Base-by-base conservation (phyloP, 2,888 invertebrate species). In the Nezara viridula region DNA sequence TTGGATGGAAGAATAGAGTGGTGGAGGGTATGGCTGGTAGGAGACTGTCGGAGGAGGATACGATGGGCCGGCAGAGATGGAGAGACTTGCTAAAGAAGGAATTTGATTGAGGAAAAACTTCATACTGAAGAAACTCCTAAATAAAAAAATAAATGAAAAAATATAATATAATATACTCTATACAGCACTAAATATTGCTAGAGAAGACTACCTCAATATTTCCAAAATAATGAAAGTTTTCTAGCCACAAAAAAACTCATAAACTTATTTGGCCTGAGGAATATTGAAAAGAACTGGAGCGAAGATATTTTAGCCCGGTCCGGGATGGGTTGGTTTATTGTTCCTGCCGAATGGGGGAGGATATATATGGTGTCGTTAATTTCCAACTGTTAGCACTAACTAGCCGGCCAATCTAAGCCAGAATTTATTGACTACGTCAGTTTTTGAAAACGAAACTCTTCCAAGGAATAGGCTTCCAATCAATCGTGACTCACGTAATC, bases 331-430 rank as follows among this genome's bases (percentile, higher is more conserved):
- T 0, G 5, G 81, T 81, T 81, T 81, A 47, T 81, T 81, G 40
- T 47, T 47, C 44, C 40, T 7, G 24, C n/a, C n/a, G n/a, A n/a
- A n/a, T n/a, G 32, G 10, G 21, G 5, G 40, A 7, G 24, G 81
- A 44, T 81, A 81, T 81, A 81, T 44, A 81, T 24, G 81, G 47
- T 81, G 44, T 47, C 81, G 47, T 81, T 81, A 81, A 81, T 81
- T 81, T n/a, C 44, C 44, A 2, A 44, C 81, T 81, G 81, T 81
- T 81, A 81, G 81, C 81, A 12, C 81, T 47, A 81, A 81, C 40
- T 81, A 24, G 2, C 37, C 24, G 44, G 37, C n/a, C 81, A 24
- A 40, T 81, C 81, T n/a, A 81, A 40, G 40, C 44, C 44, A n/a
- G 16, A 81, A 81, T 81, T 44, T 81, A 81, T 81, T 24, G 81